Conservation (phyloP, 2,113 vertebrate species). For the Callaeas wilsoni region DNA sequence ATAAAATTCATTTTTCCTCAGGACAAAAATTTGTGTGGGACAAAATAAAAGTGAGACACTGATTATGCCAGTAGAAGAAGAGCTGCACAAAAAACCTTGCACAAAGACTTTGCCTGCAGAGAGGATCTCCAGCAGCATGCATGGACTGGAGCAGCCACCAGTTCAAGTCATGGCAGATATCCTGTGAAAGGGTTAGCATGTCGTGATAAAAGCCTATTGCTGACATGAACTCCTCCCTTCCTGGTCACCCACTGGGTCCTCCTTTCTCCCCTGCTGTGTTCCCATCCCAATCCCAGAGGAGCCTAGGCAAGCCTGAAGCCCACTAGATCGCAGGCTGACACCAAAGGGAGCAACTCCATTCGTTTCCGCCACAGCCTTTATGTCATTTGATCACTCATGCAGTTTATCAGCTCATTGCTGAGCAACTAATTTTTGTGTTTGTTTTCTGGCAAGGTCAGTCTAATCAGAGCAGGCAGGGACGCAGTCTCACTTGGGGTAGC, state of each 20-base stretch:
- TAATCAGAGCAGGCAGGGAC: neutral
- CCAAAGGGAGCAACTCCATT: neutral
- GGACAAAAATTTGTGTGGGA: neutral
- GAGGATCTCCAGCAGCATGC: neutral
- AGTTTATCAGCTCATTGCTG: neutral
- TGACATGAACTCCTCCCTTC: neutral
- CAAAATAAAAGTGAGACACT: neutral
- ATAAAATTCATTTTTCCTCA: neutral
- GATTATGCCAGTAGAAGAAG: neutral
- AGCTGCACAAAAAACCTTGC: neutral
- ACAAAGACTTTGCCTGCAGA: neutral
- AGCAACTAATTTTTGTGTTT: neutral
- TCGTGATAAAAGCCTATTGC: rapidly evolving
- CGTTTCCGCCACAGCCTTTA: neutral
- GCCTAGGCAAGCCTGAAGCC: neutral
- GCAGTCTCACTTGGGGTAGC: neutral
- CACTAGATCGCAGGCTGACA: neutral
- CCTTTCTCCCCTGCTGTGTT: neutral
- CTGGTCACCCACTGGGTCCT: neutral
- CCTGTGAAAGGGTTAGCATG: neutral
- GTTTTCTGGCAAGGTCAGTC: conserved; percentile 21
- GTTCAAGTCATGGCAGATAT: neutral
- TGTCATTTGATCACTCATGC: neutral
- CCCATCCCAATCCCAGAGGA: neutral
- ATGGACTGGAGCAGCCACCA: neutral